Evolutionary conservation across 2,113 vertebrate species (phyloP).

Genomic region (Stercorarius parasiticus): DNA sequence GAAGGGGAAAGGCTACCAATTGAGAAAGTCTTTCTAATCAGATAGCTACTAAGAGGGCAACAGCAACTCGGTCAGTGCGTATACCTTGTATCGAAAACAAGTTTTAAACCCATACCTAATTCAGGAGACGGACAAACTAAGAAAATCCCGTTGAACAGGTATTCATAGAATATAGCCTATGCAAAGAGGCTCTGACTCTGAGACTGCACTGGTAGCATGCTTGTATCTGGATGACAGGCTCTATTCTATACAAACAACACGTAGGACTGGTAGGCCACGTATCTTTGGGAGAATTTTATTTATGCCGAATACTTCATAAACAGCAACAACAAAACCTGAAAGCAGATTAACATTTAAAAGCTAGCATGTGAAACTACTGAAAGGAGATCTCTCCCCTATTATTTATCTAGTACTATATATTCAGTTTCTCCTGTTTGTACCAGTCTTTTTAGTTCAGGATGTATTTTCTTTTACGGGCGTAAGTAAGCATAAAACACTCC

Average conservation of each 20-base stretch:
- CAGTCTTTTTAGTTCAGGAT: not conserved
- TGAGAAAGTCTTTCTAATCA: not conserved
- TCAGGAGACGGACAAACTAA: not conserved
- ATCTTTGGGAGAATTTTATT: not conserved
- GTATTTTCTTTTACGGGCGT: not conserved
- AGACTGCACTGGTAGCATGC: not conserved
- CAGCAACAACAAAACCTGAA: not conserved
- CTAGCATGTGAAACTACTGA: not conserved
- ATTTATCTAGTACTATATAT: not conserved
- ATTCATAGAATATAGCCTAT: not conserved
- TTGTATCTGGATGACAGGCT: not conserved
- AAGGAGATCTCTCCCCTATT: not conserved
- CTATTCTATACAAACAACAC: not conserved
- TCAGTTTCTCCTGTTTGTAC: not conserved
- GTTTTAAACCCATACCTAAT: not conserved
- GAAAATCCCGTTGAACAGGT: not conserved
- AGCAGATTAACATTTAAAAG: not conserved
- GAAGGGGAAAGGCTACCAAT: not conserved
- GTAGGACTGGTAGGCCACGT: not conserved
- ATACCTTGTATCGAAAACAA: not conserved
- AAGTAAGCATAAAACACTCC: not conserved
- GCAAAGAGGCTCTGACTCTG: not conserved
- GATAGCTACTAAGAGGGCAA: not conserved
- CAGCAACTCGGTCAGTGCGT: rapidly evolving
- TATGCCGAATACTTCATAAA: not conserved